These are phyloP conservation scores for Eristalis pertinax DNA, from an alignment of 2,888 invertebrate genomes.

Conservation along the genomic window DNA sequence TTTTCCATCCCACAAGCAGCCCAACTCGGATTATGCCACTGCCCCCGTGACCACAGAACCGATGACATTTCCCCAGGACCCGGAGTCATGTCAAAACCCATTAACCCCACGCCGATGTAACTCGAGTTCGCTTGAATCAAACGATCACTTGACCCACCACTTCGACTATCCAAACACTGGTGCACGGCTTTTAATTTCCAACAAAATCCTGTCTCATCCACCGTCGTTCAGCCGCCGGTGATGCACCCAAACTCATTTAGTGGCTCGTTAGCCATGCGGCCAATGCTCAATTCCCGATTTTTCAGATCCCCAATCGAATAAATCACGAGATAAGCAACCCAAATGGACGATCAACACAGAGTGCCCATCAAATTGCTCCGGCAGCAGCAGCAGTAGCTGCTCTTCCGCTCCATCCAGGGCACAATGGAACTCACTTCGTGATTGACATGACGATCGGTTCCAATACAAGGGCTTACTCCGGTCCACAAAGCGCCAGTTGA, in stretches of 20 bases:
- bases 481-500: slow-evolving; percentile 43
- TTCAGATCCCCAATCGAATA: slow-evolving; percentile 67
- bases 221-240: neutral
- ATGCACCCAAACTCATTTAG: slow-evolving; percentile 54
- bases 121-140: slow-evolving; percentile 38
- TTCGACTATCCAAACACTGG: slow-evolving; percentile 26
- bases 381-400: slow-evolving; percentile 39
- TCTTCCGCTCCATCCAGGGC: neutral
- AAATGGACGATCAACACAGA: slow-evolving; percentile 59
- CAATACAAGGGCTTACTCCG: slow-evolving; percentile 36
- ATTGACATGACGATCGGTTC: slow-evolving; percentile 66
- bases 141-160: slow-evolving; percentile 56
- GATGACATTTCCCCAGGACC: neutral
- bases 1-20: neutral
- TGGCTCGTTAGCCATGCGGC: slow-evolving; percentile 62
- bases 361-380: slow-evolving; percentile 57
- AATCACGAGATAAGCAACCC: slow-evolving; percentile 71
- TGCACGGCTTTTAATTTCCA: slow-evolving; percentile 61
- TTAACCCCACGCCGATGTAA: neutral
- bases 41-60: neutral
- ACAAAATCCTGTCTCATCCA: slow-evolving; percentile 21
- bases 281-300: slow-evolving; percentile 58
- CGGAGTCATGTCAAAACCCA: neutral
- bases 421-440: slow-evolving; percentile 69
- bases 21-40: neutral